phyloP scores from a whole-genome alignment of 1,140 invertebrate genomes.

The Drosophila melanogaster region DNA sequence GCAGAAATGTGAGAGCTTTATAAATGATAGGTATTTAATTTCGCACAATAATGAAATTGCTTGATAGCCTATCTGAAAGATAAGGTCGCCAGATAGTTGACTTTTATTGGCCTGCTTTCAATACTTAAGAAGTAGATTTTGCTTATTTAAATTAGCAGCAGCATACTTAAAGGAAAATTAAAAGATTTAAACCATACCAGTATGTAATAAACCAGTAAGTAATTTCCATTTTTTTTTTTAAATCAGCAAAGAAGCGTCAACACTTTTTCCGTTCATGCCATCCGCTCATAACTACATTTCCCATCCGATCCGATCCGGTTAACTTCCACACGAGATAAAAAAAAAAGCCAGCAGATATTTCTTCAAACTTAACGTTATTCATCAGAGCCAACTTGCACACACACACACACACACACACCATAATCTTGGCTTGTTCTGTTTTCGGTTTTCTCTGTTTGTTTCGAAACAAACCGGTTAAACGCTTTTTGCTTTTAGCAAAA shows the following conservation, averaged over 20 bases:
- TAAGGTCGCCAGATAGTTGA: constrained; percentile 20
- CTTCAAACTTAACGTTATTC: constrained; percentile 51
- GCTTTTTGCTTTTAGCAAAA: constrained; percentile 59
- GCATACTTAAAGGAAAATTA: background rate
- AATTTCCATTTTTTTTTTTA: background rate
- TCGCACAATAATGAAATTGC: constrained; percentile 23
- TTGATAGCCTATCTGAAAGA: constrained; percentile 32
- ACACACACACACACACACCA: constrained; percentile 30
- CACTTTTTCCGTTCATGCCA: constrained; percentile 3
- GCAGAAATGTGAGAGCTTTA: constrained; percentile 18
- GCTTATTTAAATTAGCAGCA: background rate
- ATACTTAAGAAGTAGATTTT: background rate
- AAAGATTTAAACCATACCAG: background rate
- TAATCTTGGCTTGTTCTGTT: constrained; percentile 48
- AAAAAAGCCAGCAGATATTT: constrained; percentile 32
- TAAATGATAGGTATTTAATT: constrained; percentile 13
- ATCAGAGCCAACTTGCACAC: constrained; percentile 38
- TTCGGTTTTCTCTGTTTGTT: constrained; percentile 73
- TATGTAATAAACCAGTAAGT: too few species aligned
- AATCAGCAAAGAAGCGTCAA: constrained; percentile 11
- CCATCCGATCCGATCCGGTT: constrained; percentile 1
- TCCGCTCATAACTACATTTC: constrained; percentile 11
- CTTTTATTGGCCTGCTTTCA: background rate
- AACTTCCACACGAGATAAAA: constrained; percentile 11
- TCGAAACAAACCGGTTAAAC: constrained; percentile 75